Percentiles rank a stretch among this genome's conserved stretches.
These are phyloP conservation scores for Anarrhichthys ocellatus DNA, from an alignment of 2,113 vertebrate genomes.

Conservation along the genomic window DNA sequence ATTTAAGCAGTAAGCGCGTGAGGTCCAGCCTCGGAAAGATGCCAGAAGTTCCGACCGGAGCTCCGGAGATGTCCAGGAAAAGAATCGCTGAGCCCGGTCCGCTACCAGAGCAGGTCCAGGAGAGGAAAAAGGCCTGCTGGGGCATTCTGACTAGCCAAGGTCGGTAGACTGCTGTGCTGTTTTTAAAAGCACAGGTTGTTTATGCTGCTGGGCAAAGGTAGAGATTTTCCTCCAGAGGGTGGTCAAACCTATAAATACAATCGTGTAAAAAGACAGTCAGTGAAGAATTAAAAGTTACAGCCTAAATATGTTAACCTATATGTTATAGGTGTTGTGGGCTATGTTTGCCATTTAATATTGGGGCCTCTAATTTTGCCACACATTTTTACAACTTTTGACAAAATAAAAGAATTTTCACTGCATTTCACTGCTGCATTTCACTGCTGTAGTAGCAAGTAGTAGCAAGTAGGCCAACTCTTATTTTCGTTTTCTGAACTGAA, in stretches of 20 bases:
- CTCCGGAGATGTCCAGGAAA: constrained; percentile 61
- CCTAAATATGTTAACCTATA: constrained; percentile 9
- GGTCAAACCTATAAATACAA: background rate
- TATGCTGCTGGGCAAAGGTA: background rate
- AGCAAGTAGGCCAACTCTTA: background rate
- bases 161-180: constrained; percentile 75
- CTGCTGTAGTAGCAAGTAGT: background rate
- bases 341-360: background rate
- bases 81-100: constrained; percentile 62
- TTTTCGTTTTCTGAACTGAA: background rate
- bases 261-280: background rate
- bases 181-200: background rate
- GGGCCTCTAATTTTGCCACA: background rate
- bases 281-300: background rate
- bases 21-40: constrained; percentile 55
- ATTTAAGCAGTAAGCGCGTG: background rate
- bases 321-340: background rate
- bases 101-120: constrained; percentile 75
- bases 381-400: background rate
- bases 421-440: background rate
- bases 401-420: background rate
- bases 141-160: constrained; percentile 96
- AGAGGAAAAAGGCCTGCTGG: constrained; percentile 89
- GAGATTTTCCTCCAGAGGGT: background rate
- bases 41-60: constrained; percentile 76